These are phyloP conservation scores for Triplophysa siluroides DNA, from an alignment of 2,113 vertebrate species.

Conservation along the genomic window DNA sequence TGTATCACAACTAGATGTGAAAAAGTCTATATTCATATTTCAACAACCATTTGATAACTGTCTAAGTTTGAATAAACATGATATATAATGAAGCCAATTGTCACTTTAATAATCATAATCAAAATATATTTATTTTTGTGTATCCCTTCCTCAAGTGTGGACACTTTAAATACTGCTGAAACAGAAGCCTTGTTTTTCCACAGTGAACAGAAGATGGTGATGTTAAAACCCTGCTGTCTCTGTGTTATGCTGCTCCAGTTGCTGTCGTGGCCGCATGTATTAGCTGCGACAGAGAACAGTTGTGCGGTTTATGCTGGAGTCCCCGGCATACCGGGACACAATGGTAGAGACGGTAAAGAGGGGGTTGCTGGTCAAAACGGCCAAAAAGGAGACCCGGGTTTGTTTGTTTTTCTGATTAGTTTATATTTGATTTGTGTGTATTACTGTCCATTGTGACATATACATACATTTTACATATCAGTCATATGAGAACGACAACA, in stretches of 20 bases:
- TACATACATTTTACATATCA: neutral
- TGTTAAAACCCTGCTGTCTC: neutral
- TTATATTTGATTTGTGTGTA: neutral
- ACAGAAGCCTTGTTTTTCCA: too few species aligned
- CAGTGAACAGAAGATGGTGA: neutral
- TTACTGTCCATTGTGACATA: neutral
- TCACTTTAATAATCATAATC: too few species aligned
- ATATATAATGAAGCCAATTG: too few species aligned
- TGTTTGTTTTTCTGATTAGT: neutral
- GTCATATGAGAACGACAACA: neutral
- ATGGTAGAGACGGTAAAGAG: constrained; percentile 45
- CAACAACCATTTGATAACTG: too few species aligned
- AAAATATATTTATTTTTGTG: too few species aligned
- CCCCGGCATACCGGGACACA: constrained; percentile 42
- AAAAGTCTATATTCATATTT: too few species aligned
- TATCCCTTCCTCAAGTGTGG: too few species aligned
- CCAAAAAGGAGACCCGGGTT: constrained; percentile 49
- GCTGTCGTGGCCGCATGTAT: neutral
- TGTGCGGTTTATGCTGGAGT: constrained; percentile 34
- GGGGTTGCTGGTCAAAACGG: constrained; percentile 41
- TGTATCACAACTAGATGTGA: too few species aligned
- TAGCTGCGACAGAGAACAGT: neutral
- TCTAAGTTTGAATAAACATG: too few species aligned
- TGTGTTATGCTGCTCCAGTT: constrained; percentile 5
- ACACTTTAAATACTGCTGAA: too few species aligned